Conservation (phyloP, 2,797 vertebrate species). For the Rhincodon typus region DNA sequence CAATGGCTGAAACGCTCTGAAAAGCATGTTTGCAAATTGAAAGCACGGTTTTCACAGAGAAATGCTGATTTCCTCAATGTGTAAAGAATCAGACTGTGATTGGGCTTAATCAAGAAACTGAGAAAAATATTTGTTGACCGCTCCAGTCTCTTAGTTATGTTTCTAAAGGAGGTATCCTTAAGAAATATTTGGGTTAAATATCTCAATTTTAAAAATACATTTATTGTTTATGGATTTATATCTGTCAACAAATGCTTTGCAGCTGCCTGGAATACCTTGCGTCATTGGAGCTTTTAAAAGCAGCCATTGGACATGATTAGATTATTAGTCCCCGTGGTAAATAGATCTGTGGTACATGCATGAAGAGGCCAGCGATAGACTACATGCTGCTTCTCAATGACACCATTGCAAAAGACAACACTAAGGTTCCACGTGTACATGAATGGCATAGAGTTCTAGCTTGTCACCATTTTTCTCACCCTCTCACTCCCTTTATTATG, state of each 20-base stretch:
- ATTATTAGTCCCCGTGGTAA: background rate
- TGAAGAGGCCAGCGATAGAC: background rate
- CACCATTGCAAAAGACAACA: no score
- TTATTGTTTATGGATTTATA: background rate
- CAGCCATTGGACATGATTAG: background rate
- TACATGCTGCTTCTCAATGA: no score
- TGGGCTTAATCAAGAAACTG: background rate
- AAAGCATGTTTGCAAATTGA: background rate
- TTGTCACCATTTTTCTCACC: background rate
- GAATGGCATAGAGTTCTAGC: background rate
- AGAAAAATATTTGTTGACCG: background rate
- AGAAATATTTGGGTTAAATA: background rate
- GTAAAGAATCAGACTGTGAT: no score
- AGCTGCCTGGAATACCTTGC: background rate
- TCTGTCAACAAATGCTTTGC: background rate
- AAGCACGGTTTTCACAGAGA: background rate
- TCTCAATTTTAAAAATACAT: background rate
- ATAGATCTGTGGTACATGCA: background rate
- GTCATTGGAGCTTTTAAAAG: background rate
- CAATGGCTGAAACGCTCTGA: background rate
- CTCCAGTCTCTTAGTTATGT: background rate
- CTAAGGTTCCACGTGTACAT: background rate
- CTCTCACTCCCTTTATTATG: background rate
- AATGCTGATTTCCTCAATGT: background rate
- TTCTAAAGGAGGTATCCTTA: background rate